Conservation (phyloP, 2,113 vertebrate species). For the Talpa occidentalis region DNA sequence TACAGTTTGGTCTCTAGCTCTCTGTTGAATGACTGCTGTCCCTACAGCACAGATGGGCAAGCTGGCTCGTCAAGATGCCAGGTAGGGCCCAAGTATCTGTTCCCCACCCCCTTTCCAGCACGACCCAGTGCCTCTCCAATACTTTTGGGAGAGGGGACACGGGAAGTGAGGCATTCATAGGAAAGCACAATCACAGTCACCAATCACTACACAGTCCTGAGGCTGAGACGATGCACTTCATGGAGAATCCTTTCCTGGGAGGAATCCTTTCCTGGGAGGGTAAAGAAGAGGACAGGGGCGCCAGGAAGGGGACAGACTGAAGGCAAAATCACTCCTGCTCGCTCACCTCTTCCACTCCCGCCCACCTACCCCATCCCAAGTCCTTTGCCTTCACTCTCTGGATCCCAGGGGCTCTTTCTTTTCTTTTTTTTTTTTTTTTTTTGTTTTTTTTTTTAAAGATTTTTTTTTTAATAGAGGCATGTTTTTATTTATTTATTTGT, state of each 20-base stretch:
- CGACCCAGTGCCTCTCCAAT: not conserved
- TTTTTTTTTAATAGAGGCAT: too few relatives aligned
- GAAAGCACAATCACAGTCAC: not conserved
- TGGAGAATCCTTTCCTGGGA: not conserved
- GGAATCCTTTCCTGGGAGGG: not conserved
- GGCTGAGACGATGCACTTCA: not conserved
- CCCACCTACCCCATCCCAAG: not conserved
- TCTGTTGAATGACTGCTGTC: not conserved
- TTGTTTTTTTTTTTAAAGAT: too few relatives aligned
- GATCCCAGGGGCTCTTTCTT: not conserved
- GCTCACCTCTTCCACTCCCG: not conserved
- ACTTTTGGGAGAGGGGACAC: not conserved
- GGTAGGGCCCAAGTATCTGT: not conserved
- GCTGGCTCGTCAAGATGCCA: not conserved
- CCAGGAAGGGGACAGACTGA: not conserved
- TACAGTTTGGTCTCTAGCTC: not conserved
- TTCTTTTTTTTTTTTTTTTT: too few relatives aligned
- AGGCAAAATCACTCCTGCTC: not conserved
- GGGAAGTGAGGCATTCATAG: not conserved
- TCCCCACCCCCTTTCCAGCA: not conserved
- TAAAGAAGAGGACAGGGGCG: not conserved
- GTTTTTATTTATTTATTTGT: too few relatives aligned
- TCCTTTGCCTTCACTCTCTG: not conserved
- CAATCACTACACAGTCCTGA: not conserved
- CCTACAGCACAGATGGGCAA: not conserved